phyloP scores from a whole-genome alignment of 2,797 vertebrate species.

The Pampus argenteus region DNA sequence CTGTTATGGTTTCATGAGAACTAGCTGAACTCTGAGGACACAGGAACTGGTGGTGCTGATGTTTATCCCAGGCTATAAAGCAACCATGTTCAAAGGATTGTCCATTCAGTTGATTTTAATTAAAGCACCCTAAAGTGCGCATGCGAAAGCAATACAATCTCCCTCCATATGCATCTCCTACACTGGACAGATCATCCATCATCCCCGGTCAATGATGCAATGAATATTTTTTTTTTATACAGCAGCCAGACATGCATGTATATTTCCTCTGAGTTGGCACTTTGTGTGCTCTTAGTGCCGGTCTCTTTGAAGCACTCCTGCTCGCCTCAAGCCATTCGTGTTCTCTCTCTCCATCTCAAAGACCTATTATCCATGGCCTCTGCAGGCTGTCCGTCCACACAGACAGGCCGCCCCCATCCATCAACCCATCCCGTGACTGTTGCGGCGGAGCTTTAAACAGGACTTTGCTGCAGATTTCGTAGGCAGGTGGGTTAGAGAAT shows the following conservation, averaged over 20 bases:
- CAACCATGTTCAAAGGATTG: neutral
- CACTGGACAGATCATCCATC: conserved; percentile 44
- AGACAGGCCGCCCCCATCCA: conserved; percentile 35
- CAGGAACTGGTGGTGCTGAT: conserved; percentile 1
- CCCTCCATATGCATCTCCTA: conserved; percentile 6
- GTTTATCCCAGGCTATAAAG: conserved; percentile 30
- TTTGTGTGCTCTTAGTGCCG: conserved; percentile 30
- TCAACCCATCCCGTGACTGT: conserved; percentile 26
- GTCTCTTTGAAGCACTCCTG: conserved; percentile 19
- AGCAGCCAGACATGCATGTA: conserved; percentile 25
- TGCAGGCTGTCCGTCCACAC: conserved; percentile 37
- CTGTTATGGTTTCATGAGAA: conserved; percentile 55
- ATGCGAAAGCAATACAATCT: conserved; percentile 42
- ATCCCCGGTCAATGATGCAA: conserved; percentile 38
- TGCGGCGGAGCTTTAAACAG: conserved; percentile 19
- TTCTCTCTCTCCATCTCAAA: conserved; percentile 33
- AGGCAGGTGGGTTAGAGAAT: conserved; percentile 13
- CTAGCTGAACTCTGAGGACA: conserved; percentile 56
- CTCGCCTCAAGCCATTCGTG: conserved; percentile 33
- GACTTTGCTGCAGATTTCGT: conserved; percentile 15
- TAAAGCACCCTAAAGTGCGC: conserved; percentile 7
- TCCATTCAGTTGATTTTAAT: conserved; percentile 29
- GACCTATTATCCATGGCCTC: conserved; percentile 34
- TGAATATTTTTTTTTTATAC: conserved; percentile 36
- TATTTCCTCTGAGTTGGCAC: conserved; percentile 57